These are phyloP conservation scores for Megaceryle alcyon DNA, from an alignment of 2,797 vertebrate genomes.

Conservation along the genomic window DNA sequence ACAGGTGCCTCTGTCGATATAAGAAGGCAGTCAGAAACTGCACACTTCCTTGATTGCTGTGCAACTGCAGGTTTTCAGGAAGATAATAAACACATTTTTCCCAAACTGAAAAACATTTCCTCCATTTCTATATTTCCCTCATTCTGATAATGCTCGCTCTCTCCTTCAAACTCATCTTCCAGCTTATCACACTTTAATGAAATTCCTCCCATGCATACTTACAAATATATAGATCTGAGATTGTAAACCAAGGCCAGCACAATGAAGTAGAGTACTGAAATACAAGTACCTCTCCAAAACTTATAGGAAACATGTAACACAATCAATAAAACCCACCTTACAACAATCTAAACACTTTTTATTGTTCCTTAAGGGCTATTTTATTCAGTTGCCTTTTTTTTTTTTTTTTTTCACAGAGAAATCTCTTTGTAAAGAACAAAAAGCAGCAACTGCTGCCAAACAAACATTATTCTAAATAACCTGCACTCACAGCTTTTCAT, in stretches of 20 bases:
- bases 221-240: slow-evolving; percentile 3
- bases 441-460: slow-evolving; percentile 17
- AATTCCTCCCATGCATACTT: slow-evolving; percentile 44
- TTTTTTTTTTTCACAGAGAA: neutral
- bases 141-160: neutral
- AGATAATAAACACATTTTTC: slow-evolving; percentile 6
- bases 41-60: neutral
- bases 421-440: neutral
- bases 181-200: slow-evolving; percentile 33
- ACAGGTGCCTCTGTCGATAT: neutral
- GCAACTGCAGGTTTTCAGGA: neutral
- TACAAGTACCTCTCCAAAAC: slow-evolving; percentile 8
- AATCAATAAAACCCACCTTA: slow-evolving; percentile 29
- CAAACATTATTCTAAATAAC: slow-evolving; percentile 9
- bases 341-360: slow-evolving; percentile 19
- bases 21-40: neutral
- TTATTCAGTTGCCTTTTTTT: neutral
- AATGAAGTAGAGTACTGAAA: slow-evolving; percentile 26
- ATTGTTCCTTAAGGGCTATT: slow-evolving; percentile 33
- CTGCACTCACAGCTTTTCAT: neutral
- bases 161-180: slow-evolving; percentile 20
- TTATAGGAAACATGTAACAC: neutral
- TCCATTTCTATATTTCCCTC: neutral
- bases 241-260: slow-evolving; percentile 21
- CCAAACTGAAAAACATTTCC: slow-evolving; percentile 16